Evolutionary conservation across 2,113 vertebrate species (phyloP).

Genomic region (Nerophis lumbriciformis): DNA sequence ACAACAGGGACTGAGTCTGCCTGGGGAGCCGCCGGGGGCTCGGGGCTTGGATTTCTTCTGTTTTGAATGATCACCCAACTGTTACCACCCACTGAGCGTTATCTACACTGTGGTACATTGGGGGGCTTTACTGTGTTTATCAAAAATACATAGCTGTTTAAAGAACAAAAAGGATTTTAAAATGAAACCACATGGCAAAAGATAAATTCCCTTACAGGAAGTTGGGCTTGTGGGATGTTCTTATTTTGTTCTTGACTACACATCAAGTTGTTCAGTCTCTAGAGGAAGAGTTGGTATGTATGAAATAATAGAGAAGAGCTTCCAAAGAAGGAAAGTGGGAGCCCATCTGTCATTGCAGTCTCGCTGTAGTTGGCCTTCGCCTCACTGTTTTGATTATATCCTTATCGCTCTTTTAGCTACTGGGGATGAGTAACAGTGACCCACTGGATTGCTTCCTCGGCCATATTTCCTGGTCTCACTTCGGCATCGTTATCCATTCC

Average conservation of each 20-base stretch:
- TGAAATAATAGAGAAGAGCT: conserved; percentile 25
- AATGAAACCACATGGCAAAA: conserved; percentile 59
- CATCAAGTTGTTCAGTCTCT: conserved; percentile 8
- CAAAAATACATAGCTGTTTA: conserved; percentile 58
- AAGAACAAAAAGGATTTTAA: conserved; percentile 56
- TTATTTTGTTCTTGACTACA: conserved; percentile 39
- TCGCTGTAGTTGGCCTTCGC: conserved; percentile 48
- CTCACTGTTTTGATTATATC: conserved; percentile 63
- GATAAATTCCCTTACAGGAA: conserved; percentile 31
- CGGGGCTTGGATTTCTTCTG: conserved; percentile 33
- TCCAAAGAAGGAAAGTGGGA: conserved; percentile 31
- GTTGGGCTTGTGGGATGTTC: conserved; percentile 30
- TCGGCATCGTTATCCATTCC: conserved; percentile 33
- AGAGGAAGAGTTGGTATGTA: not conserved
- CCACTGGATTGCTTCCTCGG: conserved; percentile 50
- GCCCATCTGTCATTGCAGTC: conserved; percentile 52
- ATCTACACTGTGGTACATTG: conserved; percentile 38
- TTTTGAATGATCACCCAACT: conserved; percentile 62
- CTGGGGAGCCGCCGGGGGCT: conserved; percentile 41
- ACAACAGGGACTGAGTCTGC: conserved; percentile 41
- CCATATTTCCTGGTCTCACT: conserved; percentile 51
- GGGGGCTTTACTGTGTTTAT: conserved; percentile 54
- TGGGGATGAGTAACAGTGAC: conserved; percentile 60
- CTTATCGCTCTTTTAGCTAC: conserved; percentile 60
- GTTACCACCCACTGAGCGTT: conserved; percentile 48